Base-by-base conservation (phyloP, 2,113 vertebrate genomes). In the Abramis brama region DNA sequence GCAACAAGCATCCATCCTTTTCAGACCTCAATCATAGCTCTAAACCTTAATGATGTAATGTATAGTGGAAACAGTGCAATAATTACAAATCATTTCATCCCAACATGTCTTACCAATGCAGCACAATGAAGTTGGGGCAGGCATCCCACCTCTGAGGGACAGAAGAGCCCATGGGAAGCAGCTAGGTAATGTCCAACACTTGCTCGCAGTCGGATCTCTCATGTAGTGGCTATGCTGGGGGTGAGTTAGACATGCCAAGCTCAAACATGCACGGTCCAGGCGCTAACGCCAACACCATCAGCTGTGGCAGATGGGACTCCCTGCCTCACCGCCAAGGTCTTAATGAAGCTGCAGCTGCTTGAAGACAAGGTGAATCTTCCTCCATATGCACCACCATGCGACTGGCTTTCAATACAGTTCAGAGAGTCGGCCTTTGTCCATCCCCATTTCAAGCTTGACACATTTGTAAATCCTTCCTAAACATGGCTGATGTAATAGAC, bases 311-410 rank as follows among this genome's bases (percentile, higher is more conserved):
- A 94, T 94, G 94, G 89, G 91, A 89, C 86, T 86, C 85, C 81
- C 84, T 89, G 87, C 86, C 66, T 60, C 80, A 71, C 85, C 92
- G 89, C 92, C 93, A 91, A 92, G 88, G 86, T 88, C 90, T 92
- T 93, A 94, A 95, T 91, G 91, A 90, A 93, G 91, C 79, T 91
- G 89, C 94, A 93, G 91, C 93, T 94, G 93, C 87, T 92, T 89
- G 87, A 91, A 91, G 92, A 92, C 92, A 93, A 92, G 94, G 91
- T 92, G 91, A 92, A 93, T 94, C 91, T 94, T 88, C 82, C 87
- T 91, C 93, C 93, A 92, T 94, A 94, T 93, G 95, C 87, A 92
- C 84, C 84, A 85, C 84, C 86, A 85, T 88, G 90, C 88, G 88
- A 85, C 68, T 87, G 60, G 83, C 79, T 77, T 87, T 88, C 83